Evolutionary conservation across 2,888 invertebrate species (phyloP).

Genomic region (Pollenia amentaria): DNA sequence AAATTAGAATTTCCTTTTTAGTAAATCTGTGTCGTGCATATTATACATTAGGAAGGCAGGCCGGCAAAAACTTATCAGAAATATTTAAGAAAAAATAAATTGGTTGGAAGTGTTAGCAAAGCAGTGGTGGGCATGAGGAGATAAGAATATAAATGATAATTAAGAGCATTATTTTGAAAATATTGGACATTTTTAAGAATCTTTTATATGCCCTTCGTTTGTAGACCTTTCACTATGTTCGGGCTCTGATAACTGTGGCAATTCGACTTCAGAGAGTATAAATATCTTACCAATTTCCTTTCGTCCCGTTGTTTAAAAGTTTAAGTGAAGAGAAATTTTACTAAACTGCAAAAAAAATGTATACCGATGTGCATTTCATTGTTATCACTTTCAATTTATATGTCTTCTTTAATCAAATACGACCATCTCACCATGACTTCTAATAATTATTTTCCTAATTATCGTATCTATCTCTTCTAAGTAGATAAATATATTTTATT

Average conservation of each 20-base stretch:
- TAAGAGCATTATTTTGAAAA: too few species aligned
- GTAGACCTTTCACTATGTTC: too few species aligned
- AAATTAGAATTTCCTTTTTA: conserved; percentile 10
- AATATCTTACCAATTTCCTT: too few species aligned
- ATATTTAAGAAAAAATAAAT: not conserved
- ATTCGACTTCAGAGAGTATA: too few species aligned
- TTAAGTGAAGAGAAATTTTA: too few species aligned
- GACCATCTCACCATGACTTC: not conserved
- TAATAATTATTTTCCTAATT: not conserved
- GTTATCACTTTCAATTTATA: not conserved
- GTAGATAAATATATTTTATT: conserved; percentile 14
- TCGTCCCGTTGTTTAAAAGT: too few species aligned
- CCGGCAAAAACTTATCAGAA: not conserved
- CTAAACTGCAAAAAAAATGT: not conserved
- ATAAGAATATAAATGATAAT: too few species aligned
- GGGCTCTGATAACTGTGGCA: too few species aligned
- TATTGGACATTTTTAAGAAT: too few species aligned
- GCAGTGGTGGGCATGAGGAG: too few species aligned
- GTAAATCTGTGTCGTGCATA: conserved; percentile 37
- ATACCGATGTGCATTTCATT: too few species aligned
- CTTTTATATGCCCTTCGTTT: too few species aligned
- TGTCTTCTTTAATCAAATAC: not conserved
- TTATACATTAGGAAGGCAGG: not conserved
- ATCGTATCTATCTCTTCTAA: conserved; percentile 17
- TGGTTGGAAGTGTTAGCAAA: not conserved